Evolutionary conservation across 2,113 vertebrate species (phyloP).

Genomic region (Pseudopipra pipra): DNA sequence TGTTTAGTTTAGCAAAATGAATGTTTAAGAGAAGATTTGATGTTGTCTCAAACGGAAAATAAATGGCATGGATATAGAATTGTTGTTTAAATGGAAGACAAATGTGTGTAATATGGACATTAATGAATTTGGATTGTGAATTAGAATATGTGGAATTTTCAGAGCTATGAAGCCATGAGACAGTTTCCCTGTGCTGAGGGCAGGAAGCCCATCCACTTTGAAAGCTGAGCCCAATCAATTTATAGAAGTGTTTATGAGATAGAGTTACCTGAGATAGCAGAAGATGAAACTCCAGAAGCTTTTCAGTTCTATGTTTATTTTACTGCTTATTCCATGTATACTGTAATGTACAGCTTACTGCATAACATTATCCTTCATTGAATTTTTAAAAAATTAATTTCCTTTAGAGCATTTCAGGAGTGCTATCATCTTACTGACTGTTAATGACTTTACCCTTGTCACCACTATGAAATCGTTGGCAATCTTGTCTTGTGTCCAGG

Average conservation of each 20-base stretch:
- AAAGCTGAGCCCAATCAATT: not conserved
- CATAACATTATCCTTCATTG: not conserved
- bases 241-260: not conserved
- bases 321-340: not conserved
- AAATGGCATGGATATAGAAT: not conserved
- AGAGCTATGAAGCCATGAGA: not conserved
- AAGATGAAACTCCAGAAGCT: not conserved
- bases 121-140: not conserved
- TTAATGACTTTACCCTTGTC: not conserved
- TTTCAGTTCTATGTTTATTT: not conserved
- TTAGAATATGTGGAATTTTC: not conserved
- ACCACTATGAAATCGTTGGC: not conserved
- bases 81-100: not conserved
- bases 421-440: not conserved
- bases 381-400: not conserved
- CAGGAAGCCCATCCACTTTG: not conserved
- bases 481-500: not conserved
- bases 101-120: not conserved
- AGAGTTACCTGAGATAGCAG: not conserved
- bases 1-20: not conserved
- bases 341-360: not conserved
- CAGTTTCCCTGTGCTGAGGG: not conserved
- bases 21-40: not conserved
- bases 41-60: not conserved
- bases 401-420: not conserved